A percentile compares a stretch with the other conserved stretches of the same genome.
phyloP scores from a whole-genome alignment of 2,888 invertebrate species.

The Malthinus seriepunctatus region DNA sequence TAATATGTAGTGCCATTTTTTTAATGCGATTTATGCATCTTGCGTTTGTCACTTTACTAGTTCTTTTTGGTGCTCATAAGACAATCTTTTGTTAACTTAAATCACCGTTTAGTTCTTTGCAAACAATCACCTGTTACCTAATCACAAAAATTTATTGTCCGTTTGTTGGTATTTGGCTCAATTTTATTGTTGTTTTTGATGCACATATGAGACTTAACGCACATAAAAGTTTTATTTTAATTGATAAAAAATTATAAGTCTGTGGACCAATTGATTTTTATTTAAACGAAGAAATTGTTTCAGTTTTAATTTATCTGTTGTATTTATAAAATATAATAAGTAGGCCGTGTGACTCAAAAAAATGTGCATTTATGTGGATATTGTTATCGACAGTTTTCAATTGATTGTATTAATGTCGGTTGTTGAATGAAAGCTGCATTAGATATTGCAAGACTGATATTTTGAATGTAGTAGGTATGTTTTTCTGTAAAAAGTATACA shows the following conservation, averaged over 20 bases:
- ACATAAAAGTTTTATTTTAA: conserved; percentile 12
- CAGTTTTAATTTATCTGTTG: conserved; percentile 8
- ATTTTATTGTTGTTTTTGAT: conserved; percentile 4
- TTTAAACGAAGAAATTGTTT: background rate
- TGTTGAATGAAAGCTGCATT: conserved; percentile 30
- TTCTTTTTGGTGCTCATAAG: conserved; percentile 26
- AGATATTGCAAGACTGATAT: conserved; percentile 55
- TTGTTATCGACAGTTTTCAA: conserved; percentile 26
- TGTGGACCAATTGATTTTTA: conserved; percentile 15
- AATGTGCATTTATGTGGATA: conserved; percentile 54
- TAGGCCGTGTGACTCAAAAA: conserved; percentile 55
- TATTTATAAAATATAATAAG: conserved; percentile 15
- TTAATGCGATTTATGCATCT: background rate
- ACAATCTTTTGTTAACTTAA: conserved; percentile 19
- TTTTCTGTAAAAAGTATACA: conserved; percentile 47
- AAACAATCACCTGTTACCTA: background rate
- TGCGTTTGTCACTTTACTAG: background rate
- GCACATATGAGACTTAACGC: conserved; percentile 14
- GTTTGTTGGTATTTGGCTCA: conserved; percentile 12
- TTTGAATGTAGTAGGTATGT: conserved; percentile 54
- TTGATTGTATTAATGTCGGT: conserved; percentile 25
- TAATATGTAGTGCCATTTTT: background rate
- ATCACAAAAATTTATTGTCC: conserved; percentile 3
- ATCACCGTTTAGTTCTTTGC: background rate
- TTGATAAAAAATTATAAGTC: background rate